Evolutionary conservation across 1,140 invertebrate species (phyloP).

Genomic region (Oncopodura yosiiana): DNA sequence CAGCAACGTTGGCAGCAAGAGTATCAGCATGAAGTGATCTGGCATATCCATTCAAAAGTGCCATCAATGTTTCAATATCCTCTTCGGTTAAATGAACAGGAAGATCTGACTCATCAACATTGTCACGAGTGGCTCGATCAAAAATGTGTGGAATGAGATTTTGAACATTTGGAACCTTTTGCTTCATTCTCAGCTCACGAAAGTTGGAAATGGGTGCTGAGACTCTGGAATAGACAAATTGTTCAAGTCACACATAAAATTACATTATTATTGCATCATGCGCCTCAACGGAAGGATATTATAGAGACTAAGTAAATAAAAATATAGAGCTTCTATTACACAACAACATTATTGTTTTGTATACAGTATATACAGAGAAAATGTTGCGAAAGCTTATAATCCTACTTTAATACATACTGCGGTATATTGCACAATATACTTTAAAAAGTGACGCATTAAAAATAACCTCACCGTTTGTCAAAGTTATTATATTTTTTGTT

Average conservation of each 20-base stretch:
- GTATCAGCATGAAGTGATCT: not conserved
- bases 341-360: too few species aligned
- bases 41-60: conserved; percentile 11
- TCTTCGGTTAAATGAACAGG: conserved; percentile 14
- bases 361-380: too few species aligned
- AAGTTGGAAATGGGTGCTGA: conserved; percentile 16
- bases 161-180: conserved; percentile 21
- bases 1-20: too few species aligned
- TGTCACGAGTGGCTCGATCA: not conserved
- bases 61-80: conserved; percentile 16
- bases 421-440: too few species aligned
- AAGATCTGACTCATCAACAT: not conserved
- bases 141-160: conserved; percentile 14
- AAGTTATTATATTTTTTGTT: conserved; percentile 20
- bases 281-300: too few species aligned
- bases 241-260: not conserved
- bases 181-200: conserved; percentile 24
- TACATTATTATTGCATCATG: too few species aligned
- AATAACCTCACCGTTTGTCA: conserved; percentile 16
- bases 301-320: too few species aligned
- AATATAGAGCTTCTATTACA: too few species aligned
- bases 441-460: too few species aligned
- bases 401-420: too few species aligned
- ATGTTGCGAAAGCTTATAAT: too few species aligned
- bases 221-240: not conserved